Evolutionary conservation across 1,140 invertebrate genomes (phyloP), one percentile per base, ranked within the genome.

Genomic region (Mamestra configurata): DNA sequence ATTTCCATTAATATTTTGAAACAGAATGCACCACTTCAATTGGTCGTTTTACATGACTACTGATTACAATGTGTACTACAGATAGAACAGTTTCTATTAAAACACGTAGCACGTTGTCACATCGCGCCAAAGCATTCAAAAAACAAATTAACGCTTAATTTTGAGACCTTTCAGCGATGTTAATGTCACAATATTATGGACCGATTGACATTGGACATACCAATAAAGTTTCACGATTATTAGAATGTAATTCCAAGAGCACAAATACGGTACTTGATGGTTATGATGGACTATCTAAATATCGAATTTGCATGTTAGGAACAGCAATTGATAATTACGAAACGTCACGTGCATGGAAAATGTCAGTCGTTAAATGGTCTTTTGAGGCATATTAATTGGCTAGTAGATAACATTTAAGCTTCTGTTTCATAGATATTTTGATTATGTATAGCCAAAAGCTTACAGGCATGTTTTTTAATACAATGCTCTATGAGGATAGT

Each of bases 241-340:
- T 18, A 35, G 7, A 10, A 35, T 40, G 18, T n/a, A 7, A n/a
- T 24, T 46, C 1, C 4, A 22, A 49, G 66, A 15, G 22, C 37
- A 70, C 40, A 70, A 70, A 70, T 70, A 46, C 37, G 20, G 66
- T 70, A 70, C 40, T 49, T 27, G 20, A 70, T 43, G 40, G 40
- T 46, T n/a, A 46, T 70, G 66, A 27, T 24, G 37, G 20, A 24
- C 40, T 22, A 20, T 20, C 64, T n/a, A n/a, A 70, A 27, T 49
- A 49, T 7, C 66, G 7, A 31, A 61, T 35, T 70, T 24, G 8
- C 11, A 49, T 24, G 24, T 10, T 22, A 22, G 53, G 40, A 22
- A 8, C 4, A 15, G 2, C 8, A 11, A 18, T 24, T 24, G 20
- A 43, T 68, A 46, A 27, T 70, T 70, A 70, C 20, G 40, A 49